A percentile compares a stretch with the other conserved stretches of the same genome.
Evolutionary conservation across 1,140 invertebrate genomes (phyloP).

Genomic region (Drosophila quadrilineata): DNA sequence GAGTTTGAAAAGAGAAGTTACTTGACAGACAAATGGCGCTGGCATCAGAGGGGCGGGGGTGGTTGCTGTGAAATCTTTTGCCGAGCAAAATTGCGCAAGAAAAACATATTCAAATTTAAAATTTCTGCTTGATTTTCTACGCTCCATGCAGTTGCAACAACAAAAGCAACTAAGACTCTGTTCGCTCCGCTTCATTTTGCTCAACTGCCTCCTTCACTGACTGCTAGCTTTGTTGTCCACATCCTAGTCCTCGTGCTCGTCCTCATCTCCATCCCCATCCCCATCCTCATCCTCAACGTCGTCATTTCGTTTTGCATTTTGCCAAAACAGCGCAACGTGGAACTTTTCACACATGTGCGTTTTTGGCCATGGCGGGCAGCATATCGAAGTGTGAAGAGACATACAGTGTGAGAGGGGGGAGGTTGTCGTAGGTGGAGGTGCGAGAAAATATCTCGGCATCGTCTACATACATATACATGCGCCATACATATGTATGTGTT

Average conservation of each 20-base stretch:
- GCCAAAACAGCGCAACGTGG: constrained; percentile 68
- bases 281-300: constrained; percentile 2
- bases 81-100: constrained; percentile 43
- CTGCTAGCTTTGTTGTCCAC: too few relatives aligned
- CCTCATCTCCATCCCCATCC: background rate
- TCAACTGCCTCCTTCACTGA: too few relatives aligned
- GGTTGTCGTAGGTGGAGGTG: background rate
- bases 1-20: too few relatives aligned
- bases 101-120: constrained; percentile 78
- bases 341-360: constrained; percentile 71
- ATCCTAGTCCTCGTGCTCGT: background rate
- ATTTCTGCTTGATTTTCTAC: constrained; percentile 67
- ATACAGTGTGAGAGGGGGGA: background rate
- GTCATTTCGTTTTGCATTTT: constrained; percentile 64
- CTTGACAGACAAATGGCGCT: constrained; percentile 25
- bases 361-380: too few relatives aligned
- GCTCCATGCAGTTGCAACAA: constrained; percentile 1
- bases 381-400: too few relatives aligned
- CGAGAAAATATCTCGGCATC: constrained; percentile 1
- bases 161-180: too few relatives aligned
- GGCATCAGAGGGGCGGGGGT: background rate
- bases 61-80: background rate
- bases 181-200: too few relatives aligned
- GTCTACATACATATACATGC: background rate
- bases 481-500: constrained; percentile 70